phyloP scores from a whole-genome alignment of 2,888 invertebrate species.

The Phlogophora meticulosa region DNA sequence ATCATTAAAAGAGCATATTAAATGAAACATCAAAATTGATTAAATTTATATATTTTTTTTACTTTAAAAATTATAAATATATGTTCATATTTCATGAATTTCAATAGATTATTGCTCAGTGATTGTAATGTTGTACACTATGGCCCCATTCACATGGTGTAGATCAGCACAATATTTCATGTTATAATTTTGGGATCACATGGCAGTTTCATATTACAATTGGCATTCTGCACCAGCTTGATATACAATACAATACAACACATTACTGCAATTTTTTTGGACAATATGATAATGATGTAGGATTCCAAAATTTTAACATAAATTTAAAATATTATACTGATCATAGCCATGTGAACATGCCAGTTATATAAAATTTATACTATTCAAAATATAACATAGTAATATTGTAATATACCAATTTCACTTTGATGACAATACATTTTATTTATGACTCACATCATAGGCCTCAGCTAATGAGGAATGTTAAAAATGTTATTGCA shows the following conservation, averaged over 20 bases:
- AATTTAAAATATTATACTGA: too few relatives aligned
- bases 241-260: too few relatives aligned
- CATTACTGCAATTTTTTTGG: too few relatives aligned
- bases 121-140: conserved; percentile 44
- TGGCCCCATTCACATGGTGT: not conserved
- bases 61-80: conserved; percentile 57
- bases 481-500: conserved; percentile 30
- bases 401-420: conserved; percentile 34
- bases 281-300: too few relatives aligned
- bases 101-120: conserved; percentile 56
- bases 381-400: conserved; percentile 38
- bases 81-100: conserved; percentile 49
- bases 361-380: conserved; percentile 48
- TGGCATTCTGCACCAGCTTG: too few relatives aligned
- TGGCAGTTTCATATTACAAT: too few relatives aligned
- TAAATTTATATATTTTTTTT: conserved; percentile 49
- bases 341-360: too few relatives aligned
- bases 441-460: conserved; percentile 25
- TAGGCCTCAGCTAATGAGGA: conserved; percentile 43
- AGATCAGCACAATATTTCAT: too few relatives aligned
- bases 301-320: too few relatives aligned
- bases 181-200: too few relatives aligned
- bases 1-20: not conserved
- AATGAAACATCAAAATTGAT: conserved; percentile 45
- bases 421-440: conserved; percentile 24